Percentiles rank a stretch among this genome's conserved stretches.
These are phyloP conservation scores for Nasonia oneida DNA, from an alignment of 2,888 invertebrate species.

Conservation along the genomic window DNA sequence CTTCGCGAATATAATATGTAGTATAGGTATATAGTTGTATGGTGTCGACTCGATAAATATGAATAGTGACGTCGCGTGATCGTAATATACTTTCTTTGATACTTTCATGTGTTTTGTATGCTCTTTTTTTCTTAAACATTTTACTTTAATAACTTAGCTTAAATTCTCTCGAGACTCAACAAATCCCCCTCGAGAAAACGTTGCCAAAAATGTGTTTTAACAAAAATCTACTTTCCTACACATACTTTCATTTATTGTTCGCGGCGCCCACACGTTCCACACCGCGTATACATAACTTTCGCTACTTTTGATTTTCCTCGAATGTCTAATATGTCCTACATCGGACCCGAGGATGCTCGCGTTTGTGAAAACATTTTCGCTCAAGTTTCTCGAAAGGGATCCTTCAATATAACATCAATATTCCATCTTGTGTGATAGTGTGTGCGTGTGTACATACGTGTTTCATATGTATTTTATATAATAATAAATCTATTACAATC, in stretches of 20 bases:
- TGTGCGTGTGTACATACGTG: conserved; percentile 32
- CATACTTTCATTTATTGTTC: conserved; percentile 14
- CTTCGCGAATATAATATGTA: background rate
- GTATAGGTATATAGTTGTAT: background rate
- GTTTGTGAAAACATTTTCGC: conserved; percentile 22
- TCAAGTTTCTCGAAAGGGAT: conserved; percentile 52
- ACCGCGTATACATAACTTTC: background rate
- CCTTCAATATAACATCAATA: conserved; percentile 39
- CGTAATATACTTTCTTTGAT: conserved; percentile 69
- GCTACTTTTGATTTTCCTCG: conserved; percentile 1
- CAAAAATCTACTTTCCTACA: conserved; percentile 23
- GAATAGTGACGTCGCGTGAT: conserved; percentile 18
- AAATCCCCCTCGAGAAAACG: conserved; percentile 47
- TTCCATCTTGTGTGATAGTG: conserved; percentile 21
- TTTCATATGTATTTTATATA: conserved; percentile 19
- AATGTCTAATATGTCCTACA: background rate
- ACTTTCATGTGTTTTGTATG: conserved; percentile 70
- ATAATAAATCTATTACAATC: conserved; percentile 16
- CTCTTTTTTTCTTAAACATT: conserved; percentile 51
- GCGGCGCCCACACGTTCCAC: background rate
- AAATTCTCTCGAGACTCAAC: conserved; percentile 47
- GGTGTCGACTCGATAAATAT: conserved; percentile 13
- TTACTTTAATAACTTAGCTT: conserved; percentile 52
- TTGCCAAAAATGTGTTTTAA: conserved; percentile 47
- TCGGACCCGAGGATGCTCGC: background rate